phyloP scores from a whole-genome alignment of 2,888 invertebrate species.

The Chloromyia formosa region DNA sequence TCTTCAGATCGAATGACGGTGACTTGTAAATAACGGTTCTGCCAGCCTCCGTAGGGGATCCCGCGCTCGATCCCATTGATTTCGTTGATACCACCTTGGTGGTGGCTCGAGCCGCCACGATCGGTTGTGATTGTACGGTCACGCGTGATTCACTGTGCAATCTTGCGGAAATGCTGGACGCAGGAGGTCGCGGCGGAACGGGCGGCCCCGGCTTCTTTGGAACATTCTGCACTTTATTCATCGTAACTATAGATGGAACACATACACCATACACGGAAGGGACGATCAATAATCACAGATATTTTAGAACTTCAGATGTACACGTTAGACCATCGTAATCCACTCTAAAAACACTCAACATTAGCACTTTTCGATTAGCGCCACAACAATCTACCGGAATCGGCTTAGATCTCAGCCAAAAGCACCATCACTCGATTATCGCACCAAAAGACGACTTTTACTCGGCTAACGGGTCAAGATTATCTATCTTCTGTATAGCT shows the following conservation, averaged over 20 bases:
- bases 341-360: constrained; percentile 5
- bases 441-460: constrained; percentile 28
- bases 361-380: background rate
- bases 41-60: constrained; percentile 55
- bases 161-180: constrained; percentile 77
- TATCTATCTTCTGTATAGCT: constrained; percentile 16
- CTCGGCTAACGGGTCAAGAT: constrained; percentile 39
- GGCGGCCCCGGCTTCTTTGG: constrained; percentile 74
- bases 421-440: constrained; percentile 18
- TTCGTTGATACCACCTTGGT: constrained; percentile 50
- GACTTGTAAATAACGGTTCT: constrained; percentile 64
- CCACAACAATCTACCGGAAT: background rate
- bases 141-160: constrained; percentile 60
- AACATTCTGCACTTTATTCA: constrained; percentile 60
- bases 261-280: too few relatives aligned
- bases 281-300: constrained; percentile 13
- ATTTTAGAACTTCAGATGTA: background rate
- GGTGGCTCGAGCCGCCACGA: constrained; percentile 45
- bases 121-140: constrained; percentile 1
- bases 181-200: constrained; percentile 81
- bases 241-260: background rate
- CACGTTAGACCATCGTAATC: constrained; percentile 1
- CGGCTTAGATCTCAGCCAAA: background rate
- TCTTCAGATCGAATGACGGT: constrained; percentile 60
- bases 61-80: constrained; percentile 45